Evolutionary conservation across 1,140 invertebrate genomes (phyloP), one percentile per base, ranked within the genome.

Genomic region (Stenopsyche tienmushanensis): DNA sequence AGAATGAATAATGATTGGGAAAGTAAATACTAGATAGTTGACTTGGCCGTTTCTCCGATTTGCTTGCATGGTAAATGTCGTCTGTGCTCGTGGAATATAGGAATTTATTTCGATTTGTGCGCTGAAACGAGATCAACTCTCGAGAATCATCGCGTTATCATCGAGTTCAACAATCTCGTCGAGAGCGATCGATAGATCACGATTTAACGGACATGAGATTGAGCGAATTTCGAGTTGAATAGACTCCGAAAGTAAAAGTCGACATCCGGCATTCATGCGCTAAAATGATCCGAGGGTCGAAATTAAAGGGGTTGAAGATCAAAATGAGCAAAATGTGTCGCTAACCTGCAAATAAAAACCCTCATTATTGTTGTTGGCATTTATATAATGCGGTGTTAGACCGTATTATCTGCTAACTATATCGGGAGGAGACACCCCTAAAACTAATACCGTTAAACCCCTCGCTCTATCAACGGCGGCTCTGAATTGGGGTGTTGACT

Each of bases 371-470:
- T 39, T 25, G 44, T 47, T 21, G 44, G 42, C 57, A 24, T 47
- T 60, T 60, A 60, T 60, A 60, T 60, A 47, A 60, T 60, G 34
- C 42, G 57, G 57, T 60, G 57, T 60, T 60, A 60, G 57, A 60
- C 21, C 57, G 57, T 45, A 60, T 60, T 60, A 60, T 60, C 57
- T 60, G 57, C 42, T 60, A 60, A 60, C 57, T 60, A 60, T 60
- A 58, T 47, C 55, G 39, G 1, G n/a, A 23, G 53, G 8, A 42
- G 53, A 18, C 41, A 47, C 55, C 57, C 53, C 57, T 25, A 47
- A 60, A 47, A 47, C 42, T 60, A 58, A 58, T 58, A 58, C 24
- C n/a, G 24, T 3, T 34, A 57, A 15, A 57, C 29, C 54, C 54
- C 54, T 42, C 17, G n/a, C n/a, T n/a, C n/a, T n/a, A n/a, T n/a